Base-by-base conservation (phyloP, 2,113 vertebrate genomes). In the Forbesichthys agassizii region DNA sequence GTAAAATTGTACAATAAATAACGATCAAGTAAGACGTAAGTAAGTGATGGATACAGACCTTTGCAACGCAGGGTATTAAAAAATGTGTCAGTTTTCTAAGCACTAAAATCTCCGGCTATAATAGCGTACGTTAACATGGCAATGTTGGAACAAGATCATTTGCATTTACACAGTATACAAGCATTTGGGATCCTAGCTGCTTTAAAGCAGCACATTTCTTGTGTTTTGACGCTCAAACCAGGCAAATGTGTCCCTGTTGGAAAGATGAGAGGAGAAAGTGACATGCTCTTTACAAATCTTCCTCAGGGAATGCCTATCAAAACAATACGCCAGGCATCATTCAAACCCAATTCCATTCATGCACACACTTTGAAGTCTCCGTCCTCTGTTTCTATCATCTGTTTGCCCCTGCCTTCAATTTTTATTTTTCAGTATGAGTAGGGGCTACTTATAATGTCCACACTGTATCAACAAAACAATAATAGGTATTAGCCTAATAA, bases 231-330 rank as follows among this genome's bases (percentile, higher is more conserved):
- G 13, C 11, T 14, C 49, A 4, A 14, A 12, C 53, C 53, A 11
- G 12, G 53, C 12, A 3, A 9, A 9, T 16, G 13, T n/a, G 14
- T 18, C 81, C 63, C 62, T 11, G 51, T 73, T 54, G 55, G 71
- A 61, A 71, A 79, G 84, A 86, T 82, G 79, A 73, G 74, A 82
- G 71, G 58, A 71, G 68, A 71, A 53, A 81, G 84, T 86, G 84
- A 88, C 84, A 85, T 11, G 67, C 66, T 57, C 77, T 69, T 74
- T 20, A 46, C 84, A 76, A 73, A 70, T 77, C 69, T 78, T 88
- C 88, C 88, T 81, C 81, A 0, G 88, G 86, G 89, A 89, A 64
- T 86, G 81, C 76, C 88, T 88, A 88, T 85, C 85, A 88, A 83
- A 88, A 90, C 88, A 89, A 88, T 84, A 82, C 47, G 42, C 72